phyloP scores from a whole-genome alignment of 37 sponge, comb jelly and placozoan genomes.

The Beroe forskalii region DNA sequence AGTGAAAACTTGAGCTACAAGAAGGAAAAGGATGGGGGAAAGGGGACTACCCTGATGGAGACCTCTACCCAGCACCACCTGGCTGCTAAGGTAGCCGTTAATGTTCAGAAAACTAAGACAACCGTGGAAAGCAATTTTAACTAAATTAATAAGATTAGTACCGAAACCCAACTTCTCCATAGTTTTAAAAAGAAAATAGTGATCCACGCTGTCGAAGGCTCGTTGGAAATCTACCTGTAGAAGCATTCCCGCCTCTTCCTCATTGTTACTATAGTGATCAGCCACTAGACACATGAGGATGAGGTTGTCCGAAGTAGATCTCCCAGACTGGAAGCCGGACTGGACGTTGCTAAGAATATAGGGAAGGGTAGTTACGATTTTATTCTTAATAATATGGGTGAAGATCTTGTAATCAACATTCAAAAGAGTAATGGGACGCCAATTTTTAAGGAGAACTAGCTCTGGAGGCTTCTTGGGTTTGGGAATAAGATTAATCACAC shows the following conservation, averaged over 20 bases:
- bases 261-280: neutral
- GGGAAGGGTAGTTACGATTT: neutral
- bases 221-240: neutral
- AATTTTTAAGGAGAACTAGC: neutral
- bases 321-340: neutral
- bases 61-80: too few relatives aligned
- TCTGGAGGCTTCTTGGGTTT: neutral
- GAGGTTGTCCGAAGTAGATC: neutral
- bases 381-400: neutral
- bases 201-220: neutral
- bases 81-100: too few relatives aligned
- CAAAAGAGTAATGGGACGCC: neutral
- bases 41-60: too few relatives aligned
- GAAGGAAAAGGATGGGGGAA: too few relatives aligned
- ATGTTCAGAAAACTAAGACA: too few relatives aligned
- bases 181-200: neutral
- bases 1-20: too few relatives aligned
- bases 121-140: slow-evolving; percentile 25
- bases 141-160: neutral
- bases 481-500: neutral
- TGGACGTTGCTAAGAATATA: neutral
- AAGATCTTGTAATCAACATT: slow-evolving; percentile 32
- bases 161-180: neutral
- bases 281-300: neutral
- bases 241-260: neutral